A percentile compares a stretch with the other conserved stretches of the same genome.
Evolutionary conservation across 2,888 invertebrate genomes (phyloP).

Genomic region (Sphaeridia pumilis): DNA sequence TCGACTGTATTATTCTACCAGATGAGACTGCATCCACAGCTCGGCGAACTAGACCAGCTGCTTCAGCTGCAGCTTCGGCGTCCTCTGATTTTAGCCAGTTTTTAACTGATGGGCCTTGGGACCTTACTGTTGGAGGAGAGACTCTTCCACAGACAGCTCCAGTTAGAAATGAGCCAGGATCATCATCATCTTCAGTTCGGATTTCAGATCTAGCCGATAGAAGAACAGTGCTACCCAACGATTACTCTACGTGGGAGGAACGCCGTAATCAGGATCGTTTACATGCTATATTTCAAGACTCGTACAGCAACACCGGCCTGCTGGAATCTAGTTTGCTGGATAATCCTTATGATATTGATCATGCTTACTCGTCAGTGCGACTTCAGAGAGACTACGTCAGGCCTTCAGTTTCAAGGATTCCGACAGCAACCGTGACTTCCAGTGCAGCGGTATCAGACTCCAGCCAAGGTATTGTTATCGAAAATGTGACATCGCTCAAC

Average conservation of each 20-base stretch:
- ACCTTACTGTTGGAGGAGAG: slow-evolving; percentile 7
- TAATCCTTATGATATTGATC: not conserved
- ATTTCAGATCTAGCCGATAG: not conserved
- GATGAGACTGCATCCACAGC: not conserved
- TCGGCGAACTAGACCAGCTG: slow-evolving; percentile 4
- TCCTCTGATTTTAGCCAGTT: not conserved
- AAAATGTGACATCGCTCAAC: too few relatives aligned
- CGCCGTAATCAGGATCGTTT: not conserved
- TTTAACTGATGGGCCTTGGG: slow-evolving; percentile 10
- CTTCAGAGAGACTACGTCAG: too few relatives aligned
- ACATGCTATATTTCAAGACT: not conserved
- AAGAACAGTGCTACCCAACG: not conserved
- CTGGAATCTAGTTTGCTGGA: not conserved
- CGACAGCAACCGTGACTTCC: too few relatives aligned
- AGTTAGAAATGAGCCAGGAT: not conserved
- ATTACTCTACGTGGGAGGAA: not conserved
- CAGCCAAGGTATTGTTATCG: not conserved
- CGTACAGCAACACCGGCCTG: not conserved
- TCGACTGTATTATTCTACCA: slow-evolving; percentile 6
- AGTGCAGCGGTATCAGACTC: not conserved
- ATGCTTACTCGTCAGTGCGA: too few relatives aligned
- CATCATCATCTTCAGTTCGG: not conserved
- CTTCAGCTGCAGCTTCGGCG: slow-evolving; percentile 10
- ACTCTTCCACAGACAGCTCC: not conserved
- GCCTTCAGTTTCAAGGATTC: not conserved